Percentiles rank a stretch among this genome's conserved stretches.
Conservation (phyloP, 2,113 vertebrate species). For the Heterotilapia buettikoferi region DNA sequence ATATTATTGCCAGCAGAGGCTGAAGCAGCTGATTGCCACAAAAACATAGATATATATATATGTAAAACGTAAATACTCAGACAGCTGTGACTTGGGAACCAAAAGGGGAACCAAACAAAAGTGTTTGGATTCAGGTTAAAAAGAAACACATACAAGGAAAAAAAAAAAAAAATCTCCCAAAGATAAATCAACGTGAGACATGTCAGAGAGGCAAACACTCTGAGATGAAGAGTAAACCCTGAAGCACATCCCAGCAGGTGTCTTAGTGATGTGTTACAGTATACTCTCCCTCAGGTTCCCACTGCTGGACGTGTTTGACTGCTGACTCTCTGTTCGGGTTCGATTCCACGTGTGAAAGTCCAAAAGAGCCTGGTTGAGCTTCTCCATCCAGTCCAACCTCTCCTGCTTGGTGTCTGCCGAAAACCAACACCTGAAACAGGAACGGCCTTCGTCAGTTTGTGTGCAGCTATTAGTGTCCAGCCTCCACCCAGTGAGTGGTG, state of each 20-base stretch:
- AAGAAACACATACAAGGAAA: neutral
- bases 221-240: neutral
- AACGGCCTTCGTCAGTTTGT: neutral
- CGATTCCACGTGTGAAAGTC: conserved; percentile 70
- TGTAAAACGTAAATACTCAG: neutral
- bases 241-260: neutral
- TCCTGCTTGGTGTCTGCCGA: conserved; percentile 72
- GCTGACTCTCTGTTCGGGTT: neutral
- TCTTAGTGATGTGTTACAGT: conserved; percentile 26
- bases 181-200: neutral
- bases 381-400: conserved; percentile 69
- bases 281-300: conserved; percentile 62
- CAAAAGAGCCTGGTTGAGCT: conserved; percentile 70
- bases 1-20: neutral
- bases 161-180: conserved; percentile 4
- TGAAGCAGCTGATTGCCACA: conserved; percentile 19
- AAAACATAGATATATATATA: neutral
- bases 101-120: conserved; percentile 8
- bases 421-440: conserved; percentile 66
- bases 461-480: neutral
- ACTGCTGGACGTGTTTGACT: neutral
- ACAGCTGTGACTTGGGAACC: neutral
- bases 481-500: neutral
- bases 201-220: neutral
- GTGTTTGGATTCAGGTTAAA: conserved; percentile 17